Evolutionary conservation across 2,797 vertebrate genomes (phyloP).

Genomic region (Danio albolineatus): DNA sequence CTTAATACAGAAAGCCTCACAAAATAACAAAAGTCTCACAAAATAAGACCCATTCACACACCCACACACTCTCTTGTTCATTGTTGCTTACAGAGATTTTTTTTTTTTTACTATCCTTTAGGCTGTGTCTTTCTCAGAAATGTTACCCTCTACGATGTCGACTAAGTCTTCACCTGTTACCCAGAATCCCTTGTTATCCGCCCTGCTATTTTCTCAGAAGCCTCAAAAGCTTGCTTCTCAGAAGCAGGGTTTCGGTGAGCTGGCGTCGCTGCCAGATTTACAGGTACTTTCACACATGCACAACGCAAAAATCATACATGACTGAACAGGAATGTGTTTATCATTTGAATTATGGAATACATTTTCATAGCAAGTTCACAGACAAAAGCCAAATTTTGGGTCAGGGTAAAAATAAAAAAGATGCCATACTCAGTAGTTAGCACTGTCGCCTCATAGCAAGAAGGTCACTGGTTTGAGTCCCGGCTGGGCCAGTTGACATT

Average conservation of each 20-base stretch:
- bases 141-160: conserved; percentile 12
- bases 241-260: conserved; percentile 36
- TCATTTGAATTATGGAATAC: neutral
- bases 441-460: too few species aligned
- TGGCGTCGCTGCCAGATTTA: conserved; percentile 44
- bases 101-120: conserved; percentile 28
- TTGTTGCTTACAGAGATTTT: neutral
- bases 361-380: neutral
- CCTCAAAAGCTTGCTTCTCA: conserved; percentile 24
- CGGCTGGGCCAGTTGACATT: too few species aligned
- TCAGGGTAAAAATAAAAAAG: too few species aligned
- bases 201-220: conserved; percentile 44
- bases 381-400: neutral
- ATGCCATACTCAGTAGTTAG: too few species aligned
- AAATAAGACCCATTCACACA: too few species aligned
- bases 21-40: neutral
- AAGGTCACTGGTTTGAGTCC: too few species aligned
- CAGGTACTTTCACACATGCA: conserved; percentile 37
- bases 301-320: neutral
- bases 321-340: neutral
- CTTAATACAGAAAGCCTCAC: neutral
- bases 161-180: conserved; percentile 46
- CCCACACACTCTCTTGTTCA: neutral
- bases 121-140: conserved; percentile 11
- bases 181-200: conserved; percentile 52